A percentile compares a stretch with the other conserved stretches of the same genome.
Conservation (phyloP, 2,888 invertebrate genomes). For the Chalcis sispes region DNA sequence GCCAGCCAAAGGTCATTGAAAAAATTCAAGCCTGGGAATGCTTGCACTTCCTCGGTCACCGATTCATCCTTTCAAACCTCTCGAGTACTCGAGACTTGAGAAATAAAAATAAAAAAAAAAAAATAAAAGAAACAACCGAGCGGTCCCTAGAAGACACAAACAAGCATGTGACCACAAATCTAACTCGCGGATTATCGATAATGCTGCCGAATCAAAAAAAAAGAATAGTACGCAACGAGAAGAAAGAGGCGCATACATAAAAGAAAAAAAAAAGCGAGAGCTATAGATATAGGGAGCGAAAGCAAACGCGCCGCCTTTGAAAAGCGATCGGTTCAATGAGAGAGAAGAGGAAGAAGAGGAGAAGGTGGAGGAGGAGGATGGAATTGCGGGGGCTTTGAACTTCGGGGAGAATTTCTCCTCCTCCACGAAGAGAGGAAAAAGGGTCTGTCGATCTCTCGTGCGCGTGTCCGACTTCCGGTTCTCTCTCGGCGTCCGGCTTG, state of each 20-base stretch:
- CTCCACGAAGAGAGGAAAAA: constrained; percentile 43
- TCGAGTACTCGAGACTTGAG: background rate
- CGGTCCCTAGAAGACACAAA: background rate
- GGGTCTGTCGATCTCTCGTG: constrained; percentile 51
- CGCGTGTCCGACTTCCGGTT: constrained; percentile 56
- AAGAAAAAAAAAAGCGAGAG: background rate
- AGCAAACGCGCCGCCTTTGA: constrained; percentile 43
- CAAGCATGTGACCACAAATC: constrained; percentile 33
- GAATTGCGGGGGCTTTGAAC: constrained; percentile 55
- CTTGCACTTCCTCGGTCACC: background rate
- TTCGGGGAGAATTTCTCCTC: constrained; percentile 5
- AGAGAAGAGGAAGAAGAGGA: constrained; percentile 5
- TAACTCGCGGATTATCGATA: constrained; percentile 43
- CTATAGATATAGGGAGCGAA: background rate
- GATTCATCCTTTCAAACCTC: constrained; percentile 18
- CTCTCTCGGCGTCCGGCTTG: constrained; percentile 48
- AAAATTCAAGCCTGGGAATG: constrained; percentile 31
- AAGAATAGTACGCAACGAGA: background rate
- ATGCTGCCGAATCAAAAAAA: constrained; percentile 2
- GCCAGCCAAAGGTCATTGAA: constrained; percentile 46
- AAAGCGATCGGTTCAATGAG: constrained; percentile 43
- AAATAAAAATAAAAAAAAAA: no score
- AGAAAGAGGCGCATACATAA: background rate
- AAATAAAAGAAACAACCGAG: no score
- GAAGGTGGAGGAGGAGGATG: background rate